These are phyloP conservation scores for Chaenodraco wilsoni DNA, from an alignment of 2,797 vertebrate species.

Conservation along the genomic window DNA sequence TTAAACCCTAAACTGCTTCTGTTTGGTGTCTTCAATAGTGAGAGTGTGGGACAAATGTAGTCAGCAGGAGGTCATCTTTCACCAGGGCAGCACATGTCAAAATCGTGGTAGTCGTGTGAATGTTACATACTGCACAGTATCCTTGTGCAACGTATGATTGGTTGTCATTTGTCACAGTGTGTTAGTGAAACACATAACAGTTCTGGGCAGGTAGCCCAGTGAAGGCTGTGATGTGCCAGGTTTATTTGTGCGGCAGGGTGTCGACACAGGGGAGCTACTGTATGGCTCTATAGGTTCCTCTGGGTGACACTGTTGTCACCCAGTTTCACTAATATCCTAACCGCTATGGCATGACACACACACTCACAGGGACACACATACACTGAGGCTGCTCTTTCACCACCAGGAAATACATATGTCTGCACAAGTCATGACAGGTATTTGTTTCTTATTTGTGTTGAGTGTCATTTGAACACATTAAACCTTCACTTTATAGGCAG, in stretches of 20 bases:
- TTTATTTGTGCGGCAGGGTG: conserved; percentile 32
- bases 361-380: conserved; percentile 10
- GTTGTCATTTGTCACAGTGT: conserved; percentile 29
- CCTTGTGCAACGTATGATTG: conserved; percentile 2
- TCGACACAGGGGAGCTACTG: conserved; percentile 57
- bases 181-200: conserved; percentile 31
- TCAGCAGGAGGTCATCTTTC: conserved; percentile 24
- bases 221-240: conserved; percentile 30
- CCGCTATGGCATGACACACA: conserved; percentile 13
- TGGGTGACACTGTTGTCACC: conserved; percentile 31
- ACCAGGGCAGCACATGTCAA: conserved; percentile 3
- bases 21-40: conserved; percentile 39
- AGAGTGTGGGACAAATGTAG: conserved; percentile 6
- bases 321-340: conserved; percentile 27
- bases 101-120: conserved; percentile 11
- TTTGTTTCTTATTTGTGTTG: neutral
- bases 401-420: neutral
- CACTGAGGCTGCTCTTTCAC: neutral
- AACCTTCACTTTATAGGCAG: neutral
- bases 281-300: conserved; percentile 39
- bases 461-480: neutral
- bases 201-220: conserved; percentile 45
- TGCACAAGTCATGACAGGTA: neutral
- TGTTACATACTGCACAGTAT: conserved; percentile 2
- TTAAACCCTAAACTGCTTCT: conserved; percentile 30